Conservation (phyloP, 2,113 vertebrate species). For the Brachypodius melanocephalos region DNA sequence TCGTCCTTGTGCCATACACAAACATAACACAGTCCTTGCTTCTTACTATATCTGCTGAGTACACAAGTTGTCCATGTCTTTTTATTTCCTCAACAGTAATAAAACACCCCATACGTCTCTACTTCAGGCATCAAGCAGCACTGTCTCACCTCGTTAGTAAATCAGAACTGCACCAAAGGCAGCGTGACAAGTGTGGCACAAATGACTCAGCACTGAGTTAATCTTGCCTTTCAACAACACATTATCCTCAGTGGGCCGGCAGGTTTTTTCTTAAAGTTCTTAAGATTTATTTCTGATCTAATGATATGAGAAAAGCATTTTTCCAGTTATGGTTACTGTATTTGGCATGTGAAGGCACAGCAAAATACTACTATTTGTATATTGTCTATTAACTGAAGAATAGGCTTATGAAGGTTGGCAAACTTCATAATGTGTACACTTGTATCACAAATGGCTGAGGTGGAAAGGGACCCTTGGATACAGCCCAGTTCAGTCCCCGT, state of each 20-base stretch:
- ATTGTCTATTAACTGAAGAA: neutral
- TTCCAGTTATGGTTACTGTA: neutral
- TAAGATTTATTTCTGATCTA: neutral
- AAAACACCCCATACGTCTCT: neutral
- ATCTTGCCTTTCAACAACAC: neutral
- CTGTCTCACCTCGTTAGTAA: neutral
- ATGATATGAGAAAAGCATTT: neutral
- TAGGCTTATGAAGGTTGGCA: neutral
- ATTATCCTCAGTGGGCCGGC: neutral
- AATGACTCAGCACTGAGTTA: neutral
- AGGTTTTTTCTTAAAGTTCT: neutral
- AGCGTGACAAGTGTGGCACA: fast-evolving
- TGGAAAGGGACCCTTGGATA: neutral
- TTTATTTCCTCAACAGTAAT: neutral
- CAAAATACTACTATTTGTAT: neutral
- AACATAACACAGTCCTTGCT: neutral
- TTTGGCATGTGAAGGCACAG: neutral
- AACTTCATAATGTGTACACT: neutral
- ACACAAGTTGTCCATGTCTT: neutral
- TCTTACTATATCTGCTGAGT: neutral
- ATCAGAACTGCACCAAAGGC: neutral
- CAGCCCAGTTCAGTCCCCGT: fast-evolving
- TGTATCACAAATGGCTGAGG: neutral
- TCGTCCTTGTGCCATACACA: neutral
- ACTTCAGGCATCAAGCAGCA: neutral